Evolutionary conservation across 2,113 vertebrate genomes (phyloP).

Genomic region (Malurus melanocephalus): DNA sequence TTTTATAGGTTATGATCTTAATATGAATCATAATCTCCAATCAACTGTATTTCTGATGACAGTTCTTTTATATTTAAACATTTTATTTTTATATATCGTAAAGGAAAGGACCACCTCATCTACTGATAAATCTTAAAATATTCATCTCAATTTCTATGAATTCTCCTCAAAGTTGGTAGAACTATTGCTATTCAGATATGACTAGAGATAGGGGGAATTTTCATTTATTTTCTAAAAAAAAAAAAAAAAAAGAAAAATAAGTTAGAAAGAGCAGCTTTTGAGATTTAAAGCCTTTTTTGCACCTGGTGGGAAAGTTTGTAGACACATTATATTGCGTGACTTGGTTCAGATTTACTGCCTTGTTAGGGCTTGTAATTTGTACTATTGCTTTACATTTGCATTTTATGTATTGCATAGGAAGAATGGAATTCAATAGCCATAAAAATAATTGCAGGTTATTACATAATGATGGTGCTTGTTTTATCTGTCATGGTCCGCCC

Average conservation of each 20-base stretch:
- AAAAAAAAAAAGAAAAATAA: background rate
- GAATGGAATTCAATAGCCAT: conserved; percentile 89
- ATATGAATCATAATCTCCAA: conserved; percentile 70
- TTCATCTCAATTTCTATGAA: background rate
- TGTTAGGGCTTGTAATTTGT: conserved; percentile 89
- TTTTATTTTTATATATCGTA: conserved; percentile 25
- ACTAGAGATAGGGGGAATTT: background rate
- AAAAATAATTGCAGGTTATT: conserved; percentile 92
- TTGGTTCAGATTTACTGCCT: conserved; percentile 77
- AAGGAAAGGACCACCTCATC: background rate
- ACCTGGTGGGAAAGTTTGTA: conserved; percentile 46
- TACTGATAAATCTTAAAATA: background rate
- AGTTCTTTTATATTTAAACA: conserved; percentile 52
- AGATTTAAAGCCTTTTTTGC: conserved; percentile 21
- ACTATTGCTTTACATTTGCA: conserved; percentile 79
- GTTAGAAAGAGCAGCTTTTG: background rate
- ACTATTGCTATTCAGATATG: background rate
- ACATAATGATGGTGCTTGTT: conserved; percentile 75
- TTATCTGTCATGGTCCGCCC: conserved; percentile 52
- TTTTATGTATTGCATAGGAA: conserved; percentile 87
- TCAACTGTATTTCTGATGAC: conserved; percentile 62
- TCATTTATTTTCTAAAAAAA: background rate
- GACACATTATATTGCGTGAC: conserved; percentile 78
- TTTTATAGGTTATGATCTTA: conserved; percentile 75
- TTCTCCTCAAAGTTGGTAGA: background rate